Percentiles rank a stretch among this genome's conserved stretches.
These are phyloP conservation scores for Erethizon dorsatum DNA, from an alignment of 2,797 vertebrate genomes.

Conservation along the genomic window DNA sequence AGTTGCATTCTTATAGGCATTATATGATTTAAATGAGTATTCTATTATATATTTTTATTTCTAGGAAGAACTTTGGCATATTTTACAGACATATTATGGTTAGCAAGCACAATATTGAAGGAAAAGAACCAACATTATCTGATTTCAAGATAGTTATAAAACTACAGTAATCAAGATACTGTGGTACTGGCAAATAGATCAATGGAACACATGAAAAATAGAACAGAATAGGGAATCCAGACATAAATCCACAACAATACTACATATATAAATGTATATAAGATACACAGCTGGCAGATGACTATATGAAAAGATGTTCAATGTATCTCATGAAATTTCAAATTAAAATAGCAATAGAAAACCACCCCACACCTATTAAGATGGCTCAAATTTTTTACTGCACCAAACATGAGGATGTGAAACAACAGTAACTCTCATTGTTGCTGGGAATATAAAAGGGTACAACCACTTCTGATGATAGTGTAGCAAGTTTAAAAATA, in stretches of 20 bases:
- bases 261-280: neutral
- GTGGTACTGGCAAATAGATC: neutral
- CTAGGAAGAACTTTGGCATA: neutral
- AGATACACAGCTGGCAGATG: neutral
- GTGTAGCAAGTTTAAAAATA: neutral
- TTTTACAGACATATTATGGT: neutral
- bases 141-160: neutral
- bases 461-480: neutral
- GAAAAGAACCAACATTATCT: neutral
- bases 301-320: neutral
- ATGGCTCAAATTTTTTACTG: neutral
- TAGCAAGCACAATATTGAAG: neutral
- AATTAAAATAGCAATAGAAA: neutral
- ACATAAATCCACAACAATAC: neutral
- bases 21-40: neutral
- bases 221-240: neutral
- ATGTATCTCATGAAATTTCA: neutral
- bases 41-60: neutral
- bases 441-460: neutral
- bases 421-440: neutral
- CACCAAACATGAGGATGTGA: neutral
- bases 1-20: neutral
- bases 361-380: neutral
- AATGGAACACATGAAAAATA: neutral
- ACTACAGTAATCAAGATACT: neutral